Percentiles rank a stretch among this genome's conserved stretches.
These are phyloP conservation scores for Acropternis orthonyx DNA, from an alignment of 2,797 vertebrate species.

Conservation along the genomic window DNA sequence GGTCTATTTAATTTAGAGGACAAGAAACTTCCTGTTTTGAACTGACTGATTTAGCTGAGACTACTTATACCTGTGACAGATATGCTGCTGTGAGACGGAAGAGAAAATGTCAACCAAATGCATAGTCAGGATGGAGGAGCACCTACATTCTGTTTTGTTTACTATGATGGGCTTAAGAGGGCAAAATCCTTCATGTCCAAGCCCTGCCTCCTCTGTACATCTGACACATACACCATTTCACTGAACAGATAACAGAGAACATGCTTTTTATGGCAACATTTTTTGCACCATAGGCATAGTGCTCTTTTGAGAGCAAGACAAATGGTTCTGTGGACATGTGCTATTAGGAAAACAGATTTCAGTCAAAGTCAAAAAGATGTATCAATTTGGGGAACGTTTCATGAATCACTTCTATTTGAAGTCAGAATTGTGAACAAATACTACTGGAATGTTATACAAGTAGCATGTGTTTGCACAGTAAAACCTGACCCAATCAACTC, in stretches of 20 bases:
- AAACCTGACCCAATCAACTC: not conserved
- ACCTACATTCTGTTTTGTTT: not conserved
- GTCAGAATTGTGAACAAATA: not conserved
- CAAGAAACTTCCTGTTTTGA: constrained; percentile 13
- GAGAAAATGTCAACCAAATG: not conserved
- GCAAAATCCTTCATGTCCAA: not conserved
- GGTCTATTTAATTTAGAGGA: not conserved
- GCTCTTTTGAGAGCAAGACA: not conserved
- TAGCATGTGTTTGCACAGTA: not conserved
- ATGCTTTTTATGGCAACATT: not conserved
- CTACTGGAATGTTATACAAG: not conserved
- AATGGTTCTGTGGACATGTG: not conserved
- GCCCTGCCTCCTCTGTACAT: not conserved
- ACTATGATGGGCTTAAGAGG: not conserved
- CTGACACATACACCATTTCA: not conserved
- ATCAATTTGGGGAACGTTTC: not conserved
- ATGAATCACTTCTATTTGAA: not conserved
- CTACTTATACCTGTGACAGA: not conserved
- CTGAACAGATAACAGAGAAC: not conserved
- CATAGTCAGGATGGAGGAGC: not conserved
- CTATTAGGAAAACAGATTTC: constrained; percentile 12
- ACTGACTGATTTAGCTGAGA: not conserved
- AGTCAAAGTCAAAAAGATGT: not conserved
- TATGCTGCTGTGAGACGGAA: not conserved
- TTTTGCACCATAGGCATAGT: not conserved